These are phyloP conservation scores for Temnothorax longispinosus DNA, from an alignment of 1,140 invertebrate genomes.

Conservation along the genomic window DNA sequence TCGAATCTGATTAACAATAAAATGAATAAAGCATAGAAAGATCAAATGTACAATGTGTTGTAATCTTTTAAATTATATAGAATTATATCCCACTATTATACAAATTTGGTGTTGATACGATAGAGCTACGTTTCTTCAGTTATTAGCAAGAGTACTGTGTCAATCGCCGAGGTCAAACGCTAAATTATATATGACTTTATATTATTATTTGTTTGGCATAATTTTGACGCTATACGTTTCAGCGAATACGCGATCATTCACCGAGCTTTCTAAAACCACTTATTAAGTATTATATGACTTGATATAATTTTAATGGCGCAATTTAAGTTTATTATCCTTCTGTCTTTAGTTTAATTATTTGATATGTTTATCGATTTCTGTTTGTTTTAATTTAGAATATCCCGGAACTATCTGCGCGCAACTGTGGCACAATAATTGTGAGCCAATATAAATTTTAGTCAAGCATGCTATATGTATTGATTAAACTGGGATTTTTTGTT, in stretches of 20 bases:
- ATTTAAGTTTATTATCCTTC: slow-evolving; percentile 1
- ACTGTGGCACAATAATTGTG: background rate
- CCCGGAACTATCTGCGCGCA: background rate
- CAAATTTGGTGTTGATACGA: background rate
- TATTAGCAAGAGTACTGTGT: background rate
- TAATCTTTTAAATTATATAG: slow-evolving; percentile 1
- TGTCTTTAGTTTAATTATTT: background rate
- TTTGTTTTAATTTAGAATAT: background rate
- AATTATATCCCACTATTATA: slow-evolving; percentile 12
- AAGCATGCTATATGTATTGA: background rate
- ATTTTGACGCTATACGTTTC: slow-evolving; percentile 4
- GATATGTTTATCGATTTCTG: background rate
- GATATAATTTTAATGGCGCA: slow-evolving; percentile 3
- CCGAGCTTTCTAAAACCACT: slow-evolving; percentile 15
- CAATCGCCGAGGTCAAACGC: background rate
- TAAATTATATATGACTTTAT: background rate
- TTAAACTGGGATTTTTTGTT: background rate
- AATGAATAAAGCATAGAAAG: slow-evolving; percentile 11
- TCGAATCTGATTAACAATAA: background rate
- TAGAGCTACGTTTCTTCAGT: background rate
- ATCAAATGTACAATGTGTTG: background rate
- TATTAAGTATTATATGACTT: background rate
- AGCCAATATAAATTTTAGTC: background rate
- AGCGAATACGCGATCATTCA: background rate
- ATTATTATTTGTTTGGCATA: background rate